phyloP scores from a whole-genome alignment of 92 coral and sea anemone genomes.

The Umimayanthus chanpuru region DNA sequence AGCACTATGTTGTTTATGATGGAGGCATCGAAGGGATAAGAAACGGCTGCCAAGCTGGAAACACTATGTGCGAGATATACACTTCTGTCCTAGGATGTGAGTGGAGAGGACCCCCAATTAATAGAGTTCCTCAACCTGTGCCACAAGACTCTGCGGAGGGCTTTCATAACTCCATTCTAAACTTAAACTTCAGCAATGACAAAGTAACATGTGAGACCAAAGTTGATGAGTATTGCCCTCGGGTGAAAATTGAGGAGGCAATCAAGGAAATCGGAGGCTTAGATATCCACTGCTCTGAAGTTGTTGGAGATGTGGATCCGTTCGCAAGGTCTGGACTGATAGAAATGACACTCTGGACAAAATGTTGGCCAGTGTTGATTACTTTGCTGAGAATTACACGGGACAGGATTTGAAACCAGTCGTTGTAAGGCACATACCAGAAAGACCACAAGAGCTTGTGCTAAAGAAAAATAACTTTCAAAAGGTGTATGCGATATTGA shows the following conservation, averaged over 20 bases:
- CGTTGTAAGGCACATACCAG: constrained; percentile 43
- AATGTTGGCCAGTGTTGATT: constrained; percentile 31
- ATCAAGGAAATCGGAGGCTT: constrained; percentile 17
- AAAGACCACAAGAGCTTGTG: constrained; percentile 36
- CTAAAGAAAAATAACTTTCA: constrained; percentile 42
- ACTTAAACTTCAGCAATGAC: no score
- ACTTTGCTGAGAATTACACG: constrained; percentile 41
- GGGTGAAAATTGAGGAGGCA: constrained; percentile 33
- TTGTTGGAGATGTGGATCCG: no score
- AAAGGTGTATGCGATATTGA: constrained; percentile 48
- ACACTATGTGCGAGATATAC: neutral
- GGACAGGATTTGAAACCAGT: constrained; percentile 39
- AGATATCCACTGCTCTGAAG: no score
- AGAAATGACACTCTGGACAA: constrained; percentile 51
- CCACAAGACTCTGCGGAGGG: no score
- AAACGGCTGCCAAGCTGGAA: constrained; percentile 34
- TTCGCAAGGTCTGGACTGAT: neutral
- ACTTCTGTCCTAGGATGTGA: constrained; percentile 43
- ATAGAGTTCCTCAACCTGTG: constrained; percentile 54
- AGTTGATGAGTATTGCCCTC: constrained; percentile 42
- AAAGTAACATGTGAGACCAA: no score
- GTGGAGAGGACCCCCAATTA: constrained; percentile 51
- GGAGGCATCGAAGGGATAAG: constrained; percentile 49
- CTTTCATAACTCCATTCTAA: no score
- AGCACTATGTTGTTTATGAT: constrained; percentile 22